Percentiles rank a stretch among this genome's conserved stretches.
These are phyloP conservation scores for Pasiphila rectangulata DNA, from an alignment of 2,888 invertebrate genomes.

Conservation along the genomic window DNA sequence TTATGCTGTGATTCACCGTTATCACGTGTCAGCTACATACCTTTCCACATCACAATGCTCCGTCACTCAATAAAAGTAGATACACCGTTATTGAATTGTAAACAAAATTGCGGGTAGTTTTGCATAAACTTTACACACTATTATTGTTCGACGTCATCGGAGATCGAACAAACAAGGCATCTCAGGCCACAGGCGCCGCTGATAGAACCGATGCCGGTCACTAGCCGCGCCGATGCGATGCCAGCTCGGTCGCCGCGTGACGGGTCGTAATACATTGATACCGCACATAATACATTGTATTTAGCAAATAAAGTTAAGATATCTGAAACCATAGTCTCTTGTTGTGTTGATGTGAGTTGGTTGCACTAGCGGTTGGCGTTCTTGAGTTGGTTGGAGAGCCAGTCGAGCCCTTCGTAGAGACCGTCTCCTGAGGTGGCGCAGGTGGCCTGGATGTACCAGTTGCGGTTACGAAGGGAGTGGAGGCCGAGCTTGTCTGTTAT, in stretches of 20 bases:
- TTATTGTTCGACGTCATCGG: slow-evolving; percentile 74
- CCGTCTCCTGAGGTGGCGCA: slow-evolving; percentile 99
- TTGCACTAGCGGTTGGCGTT: slow-evolving; percentile 94
- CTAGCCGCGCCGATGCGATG: slow-evolving; percentile 40
- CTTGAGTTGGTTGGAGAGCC: slow-evolving; percentile 99
- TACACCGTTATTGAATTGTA: slow-evolving; percentile 61
- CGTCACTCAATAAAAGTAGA: slow-evolving; percentile 61
- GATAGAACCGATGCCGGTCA: slow-evolving; percentile 7
- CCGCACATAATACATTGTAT: slow-evolving; percentile 79
- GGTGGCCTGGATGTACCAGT: slow-evolving; percentile 98
- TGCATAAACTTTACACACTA: slow-evolving; percentile 75
- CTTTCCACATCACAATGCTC: slow-evolving; percentile 79
- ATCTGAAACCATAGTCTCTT: slow-evolving; percentile 81
- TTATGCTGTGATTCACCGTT: slow-evolving; percentile 76
- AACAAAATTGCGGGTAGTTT: slow-evolving; percentile 69
- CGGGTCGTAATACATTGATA: slow-evolving; percentile 73
- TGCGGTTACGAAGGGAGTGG: slow-evolving; percentile 98
- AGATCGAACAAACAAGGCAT: slow-evolving; percentile 68
- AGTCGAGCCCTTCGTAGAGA: slow-evolving; percentile 99
- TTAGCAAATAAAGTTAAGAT: slow-evolving; percentile 81
- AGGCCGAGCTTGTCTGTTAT: slow-evolving; percentile 99
- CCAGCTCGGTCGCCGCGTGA: slow-evolving; percentile 66
- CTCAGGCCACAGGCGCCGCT: too few relatives aligned
- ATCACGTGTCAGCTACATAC: slow-evolving; percentile 76
- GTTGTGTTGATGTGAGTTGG: slow-evolving; percentile 70